Conservation (phyloP, 2,888 invertebrate species). For the Ryuthela nishihirai region DNA sequence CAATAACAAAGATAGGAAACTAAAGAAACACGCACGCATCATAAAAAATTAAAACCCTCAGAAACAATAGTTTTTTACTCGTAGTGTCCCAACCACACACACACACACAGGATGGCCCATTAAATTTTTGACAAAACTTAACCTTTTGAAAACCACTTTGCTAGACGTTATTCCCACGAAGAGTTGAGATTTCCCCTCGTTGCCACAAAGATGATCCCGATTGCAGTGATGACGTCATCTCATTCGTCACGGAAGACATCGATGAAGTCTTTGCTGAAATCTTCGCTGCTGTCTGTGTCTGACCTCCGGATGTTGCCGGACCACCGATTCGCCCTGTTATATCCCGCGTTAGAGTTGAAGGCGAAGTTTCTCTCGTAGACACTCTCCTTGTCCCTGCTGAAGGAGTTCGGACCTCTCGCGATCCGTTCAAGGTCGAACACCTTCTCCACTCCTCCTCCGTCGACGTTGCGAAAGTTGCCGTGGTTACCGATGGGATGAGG, state of each 20-base stretch:
- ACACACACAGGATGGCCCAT: too few relatives aligned
- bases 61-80: too few relatives aligned
- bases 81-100: too few relatives aligned
- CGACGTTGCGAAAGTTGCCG: conserved; percentile 10
- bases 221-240: too few relatives aligned
- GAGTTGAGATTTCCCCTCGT: too few relatives aligned
- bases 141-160: too few relatives aligned
- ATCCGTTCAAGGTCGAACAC: conserved; percentile 15
- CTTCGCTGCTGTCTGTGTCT: conserved; percentile 16
- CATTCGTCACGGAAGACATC: conserved; percentile 33
- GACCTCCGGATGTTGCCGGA: conserved; percentile 12
- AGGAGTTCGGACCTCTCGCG: conserved; percentile 26
- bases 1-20: too few relatives aligned
- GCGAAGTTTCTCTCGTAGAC: conserved; percentile 27
- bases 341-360: conserved; percentile 22
- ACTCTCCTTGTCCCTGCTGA: conserved; percentile 14
- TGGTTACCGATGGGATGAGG: conserved; percentile 2
- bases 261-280: conserved; percentile 32
- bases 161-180: too few relatives aligned
- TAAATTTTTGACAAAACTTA: too few relatives aligned
- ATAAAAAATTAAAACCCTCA: too few relatives aligned
- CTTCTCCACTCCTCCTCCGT: conserved; percentile 20
- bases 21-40: too few relatives aligned
- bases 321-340: conserved; percentile 22
- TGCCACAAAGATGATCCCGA: too few relatives aligned